These are phyloP conservation scores for Thalassarche chlororhynchos DNA, from an alignment of 2,113 vertebrate genomes.

Conservation along the genomic window DNA sequence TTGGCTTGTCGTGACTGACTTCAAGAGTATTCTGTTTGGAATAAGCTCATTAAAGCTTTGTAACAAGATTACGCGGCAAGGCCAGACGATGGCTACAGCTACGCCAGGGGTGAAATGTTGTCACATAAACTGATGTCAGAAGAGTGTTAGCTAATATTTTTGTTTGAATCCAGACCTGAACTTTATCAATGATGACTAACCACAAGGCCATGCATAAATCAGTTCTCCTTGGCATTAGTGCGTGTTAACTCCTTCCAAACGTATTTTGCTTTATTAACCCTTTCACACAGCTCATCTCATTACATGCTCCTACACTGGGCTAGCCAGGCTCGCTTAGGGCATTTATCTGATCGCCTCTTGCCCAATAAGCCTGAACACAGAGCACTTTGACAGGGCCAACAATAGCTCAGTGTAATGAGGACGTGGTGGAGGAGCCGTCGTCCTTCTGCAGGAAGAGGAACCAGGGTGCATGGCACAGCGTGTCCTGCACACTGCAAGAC, in stretches of 20 bases:
- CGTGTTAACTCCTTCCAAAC: background rate
- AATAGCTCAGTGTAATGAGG: accelerated
- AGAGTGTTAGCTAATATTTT: accelerated
- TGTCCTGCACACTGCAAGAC: background rate
- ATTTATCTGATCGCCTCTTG: background rate
- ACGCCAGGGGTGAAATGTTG: accelerated
- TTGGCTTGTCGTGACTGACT: background rate
- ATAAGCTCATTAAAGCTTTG: background rate
- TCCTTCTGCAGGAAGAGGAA: background rate
- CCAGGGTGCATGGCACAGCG: accelerated
- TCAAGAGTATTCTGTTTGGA: background rate
- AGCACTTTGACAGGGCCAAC: background rate
- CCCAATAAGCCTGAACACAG: accelerated
- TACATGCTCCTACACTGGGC: background rate
- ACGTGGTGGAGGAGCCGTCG: background rate
- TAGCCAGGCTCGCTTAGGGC: accelerated
- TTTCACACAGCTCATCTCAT: background rate
- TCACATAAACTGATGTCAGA: background rate
- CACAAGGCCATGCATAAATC: background rate
- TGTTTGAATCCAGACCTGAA: background rate
- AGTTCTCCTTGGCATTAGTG: background rate
- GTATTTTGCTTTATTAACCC: background rate
- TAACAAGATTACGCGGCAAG: background rate
- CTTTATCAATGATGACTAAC: background rate
- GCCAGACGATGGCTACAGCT: background rate